Conservation (phyloP, 2,113 vertebrate genomes). For the Tetrao urogallus region DNA sequence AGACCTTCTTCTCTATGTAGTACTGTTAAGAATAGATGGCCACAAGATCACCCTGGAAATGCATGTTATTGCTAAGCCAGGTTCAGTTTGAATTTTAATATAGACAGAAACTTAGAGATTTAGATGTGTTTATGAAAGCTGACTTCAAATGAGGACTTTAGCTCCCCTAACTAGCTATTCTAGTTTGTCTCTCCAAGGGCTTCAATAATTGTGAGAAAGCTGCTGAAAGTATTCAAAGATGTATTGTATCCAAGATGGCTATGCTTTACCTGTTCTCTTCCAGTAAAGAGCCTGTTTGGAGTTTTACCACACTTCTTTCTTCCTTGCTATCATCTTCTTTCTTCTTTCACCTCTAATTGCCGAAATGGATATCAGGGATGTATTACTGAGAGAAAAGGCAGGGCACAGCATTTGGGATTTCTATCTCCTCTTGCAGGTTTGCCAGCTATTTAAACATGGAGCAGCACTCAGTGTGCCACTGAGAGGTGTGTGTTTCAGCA, state of each 20-base stretch:
- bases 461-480: not conserved
- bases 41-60: not conserved
- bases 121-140: not conserved
- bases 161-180: not conserved
- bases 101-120: not conserved
- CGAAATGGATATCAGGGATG: slow-evolving; percentile 7
- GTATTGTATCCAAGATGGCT: not conserved
- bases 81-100: not conserved
- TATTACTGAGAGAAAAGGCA: not conserved
- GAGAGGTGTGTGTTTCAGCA: not conserved
- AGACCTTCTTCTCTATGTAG: not conserved
- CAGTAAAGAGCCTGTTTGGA: not conserved
- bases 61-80: not conserved
- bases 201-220: not conserved
- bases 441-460: not conserved
- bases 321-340: slow-evolving; percentile 24
- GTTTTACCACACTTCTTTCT: slow-evolving; percentile 31
- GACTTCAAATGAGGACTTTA: slow-evolving; percentile 7
- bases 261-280: not conserved
- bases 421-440: not conserved
- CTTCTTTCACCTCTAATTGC: not conserved
- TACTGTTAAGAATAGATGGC: not conserved
- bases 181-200: not conserved
- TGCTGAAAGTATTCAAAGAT: slow-evolving; percentile 25
- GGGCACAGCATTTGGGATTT: not conserved